Base-by-base conservation (phyloP, 2,113 vertebrate genomes). In the Platycercus adscitus region DNA sequence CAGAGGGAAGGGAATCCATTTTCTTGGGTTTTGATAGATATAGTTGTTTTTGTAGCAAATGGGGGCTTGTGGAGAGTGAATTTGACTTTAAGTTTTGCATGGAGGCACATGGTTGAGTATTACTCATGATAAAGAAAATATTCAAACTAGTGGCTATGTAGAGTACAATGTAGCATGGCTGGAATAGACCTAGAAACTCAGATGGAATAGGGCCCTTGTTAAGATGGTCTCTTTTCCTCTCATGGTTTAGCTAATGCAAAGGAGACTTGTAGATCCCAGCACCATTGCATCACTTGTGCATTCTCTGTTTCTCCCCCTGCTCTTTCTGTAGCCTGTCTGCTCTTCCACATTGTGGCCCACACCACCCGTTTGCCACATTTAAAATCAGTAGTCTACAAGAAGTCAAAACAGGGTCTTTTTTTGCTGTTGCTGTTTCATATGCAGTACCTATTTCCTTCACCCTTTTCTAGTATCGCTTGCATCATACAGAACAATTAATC, bases 111-210 rank as follows among this genome's bases (percentile, higher is more conserved):
- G 26, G 3, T 14, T 64, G 13, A 44, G 14, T 63, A 10, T 60
- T 68, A 61, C 10, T 65, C 10, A 6, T 26, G n/a, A 21, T 24
- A 90, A 86, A 55, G 37, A 52, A 82, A 76, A 58, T 41, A 18
- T 12, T 76, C 11, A 46, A 11, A 46, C 8, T 69, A 61, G 37
- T 52, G 24, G 9, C 41, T 71, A 4, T 41, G 11, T 75, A 20
- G 37, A 75, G 11, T 25, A 41, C 1, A 2, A 10, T 5, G 49
- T 78, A 52, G 28, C 13, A 16, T 53, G 60, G 17, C 69, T 81
- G 60, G 31, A 61, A 52, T 7, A 75, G 13, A 21, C 15, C 50
- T 63, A 28, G 33, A 29, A 63, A 31, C 4, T 4, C 0, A 0
- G 19, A 26, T 33, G 39, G 78, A 70, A 35, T 4, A 0, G 1